Base-by-base conservation (phyloP, 2,888 invertebrate genomes). In the Ophion obscuratus region DNA sequence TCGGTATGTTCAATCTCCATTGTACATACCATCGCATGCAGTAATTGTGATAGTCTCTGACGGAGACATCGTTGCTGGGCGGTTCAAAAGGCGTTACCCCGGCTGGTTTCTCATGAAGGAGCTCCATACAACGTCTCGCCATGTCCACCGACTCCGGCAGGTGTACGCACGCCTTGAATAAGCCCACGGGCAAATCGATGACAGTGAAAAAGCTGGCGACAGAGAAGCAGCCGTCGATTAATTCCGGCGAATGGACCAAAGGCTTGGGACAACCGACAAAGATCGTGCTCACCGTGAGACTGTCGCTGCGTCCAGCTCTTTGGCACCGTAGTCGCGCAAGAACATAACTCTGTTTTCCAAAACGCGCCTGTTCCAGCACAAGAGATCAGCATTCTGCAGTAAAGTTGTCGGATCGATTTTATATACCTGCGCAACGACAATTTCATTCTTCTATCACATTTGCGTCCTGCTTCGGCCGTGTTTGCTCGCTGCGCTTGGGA, bases 1-100 rank as follows among this genome's bases (percentile, higher is more conserved):
- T 88, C 0, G 91, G 89, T 78, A 95, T 91, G 57, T 94, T 89
- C 0, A 96, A 91, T 68, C 94, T 92, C 88, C 93, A 92, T 3
- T 88, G 93, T 84, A 95, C 87, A 91, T 95, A 95, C 40, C 90
- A 87, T 27, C 36, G 89, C 0, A 95, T 85, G 75, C 94, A 90
- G 0, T 73, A 70, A 57, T 91, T 87, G 2, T 94, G 92, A 3
- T 95, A 89, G 0, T 90, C 79, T 81, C 91, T 91, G 24, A 95
- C 87, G 1, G 87, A 78, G 11, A 93, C 36, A 0, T 88, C 80
- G 7, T 94, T 93, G 67, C 81, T 81, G 14, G 89, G 88, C 47
- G 75, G 7, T 3, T 75, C 20, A 10, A 87, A n/a, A 9, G 73
- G 70, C 40, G 85, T 83, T 10, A 89, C 20, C 7, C 84, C 66